Percentiles rank a stretch among this genome's conserved stretches.
These are phyloP conservation scores for Empis livida DNA, from an alignment of 2,888 invertebrate species.

Conservation along the genomic window DNA sequence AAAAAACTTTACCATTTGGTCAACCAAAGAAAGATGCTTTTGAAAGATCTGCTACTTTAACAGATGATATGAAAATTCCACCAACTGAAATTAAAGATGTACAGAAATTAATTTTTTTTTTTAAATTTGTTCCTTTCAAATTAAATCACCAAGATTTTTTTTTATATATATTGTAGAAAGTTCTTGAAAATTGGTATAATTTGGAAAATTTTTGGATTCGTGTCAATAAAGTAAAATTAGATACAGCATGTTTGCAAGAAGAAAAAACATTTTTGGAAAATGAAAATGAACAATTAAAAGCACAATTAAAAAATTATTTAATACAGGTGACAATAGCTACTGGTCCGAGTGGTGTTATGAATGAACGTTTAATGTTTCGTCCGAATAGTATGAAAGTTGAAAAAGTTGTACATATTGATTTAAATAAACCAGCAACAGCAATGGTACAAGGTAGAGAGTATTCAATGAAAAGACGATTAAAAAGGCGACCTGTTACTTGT, in stretches of 20 bases:
- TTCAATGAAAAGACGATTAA: not conserved
- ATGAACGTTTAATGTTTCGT: slow-evolving; percentile 26
- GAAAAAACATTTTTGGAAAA: slow-evolving; percentile 33
- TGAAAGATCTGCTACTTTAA: slow-evolving; percentile 19
- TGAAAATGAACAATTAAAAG: slow-evolving; percentile 51
- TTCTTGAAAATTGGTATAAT: slow-evolving; percentile 42
- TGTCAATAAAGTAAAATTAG: slow-evolving; percentile 43
- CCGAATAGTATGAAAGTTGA: slow-evolving; percentile 34
- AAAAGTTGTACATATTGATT: slow-evolving; percentile 23
- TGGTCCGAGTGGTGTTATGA: slow-evolving; percentile 26
- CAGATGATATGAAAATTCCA: slow-evolving; percentile 29
- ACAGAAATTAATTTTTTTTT: not conserved
- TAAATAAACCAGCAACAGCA: slow-evolving; percentile 10
- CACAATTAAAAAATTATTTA: slow-evolving; percentile 47
- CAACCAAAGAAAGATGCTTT: slow-evolving; percentile 17
- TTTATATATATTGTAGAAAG: slow-evolving; percentile 34
- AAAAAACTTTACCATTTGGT: slow-evolving; percentile 37
- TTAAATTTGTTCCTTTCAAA: not conserved
- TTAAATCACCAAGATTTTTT: not conserved
- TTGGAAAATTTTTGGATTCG: slow-evolving; percentile 59
- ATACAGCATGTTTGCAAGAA: slow-evolving; percentile 38
- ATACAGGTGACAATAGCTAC: slow-evolving; percentile 42
- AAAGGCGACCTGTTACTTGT: slow-evolving; percentile 40
- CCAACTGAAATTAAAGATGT: slow-evolving; percentile 17
- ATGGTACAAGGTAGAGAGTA: not conserved